Base-by-base conservation (phyloP, 1,140 invertebrate genomes). In the Cylas formicarius region DNA sequence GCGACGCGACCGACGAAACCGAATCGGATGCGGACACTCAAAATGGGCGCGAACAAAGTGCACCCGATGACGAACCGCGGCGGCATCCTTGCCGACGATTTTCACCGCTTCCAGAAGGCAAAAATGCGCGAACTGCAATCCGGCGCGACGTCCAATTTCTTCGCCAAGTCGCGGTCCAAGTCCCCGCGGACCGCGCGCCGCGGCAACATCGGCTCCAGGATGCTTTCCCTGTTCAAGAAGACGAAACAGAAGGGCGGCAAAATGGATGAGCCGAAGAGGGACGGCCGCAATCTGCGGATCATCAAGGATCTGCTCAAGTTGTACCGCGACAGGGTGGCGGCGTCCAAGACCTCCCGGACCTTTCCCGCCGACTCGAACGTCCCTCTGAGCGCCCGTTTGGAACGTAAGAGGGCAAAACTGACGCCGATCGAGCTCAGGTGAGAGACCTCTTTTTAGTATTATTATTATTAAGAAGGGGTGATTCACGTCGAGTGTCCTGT, bases 381-480 rank as follows among this genome's bases (percentile, higher is more conserved):
- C 3, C 14, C 13, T 2, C 35, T 44, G 13, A 44, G 33, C 5
- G 34, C 38, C 17, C 34, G 32, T 6, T 29, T 53, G 17, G 31
- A 36, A 16, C 36, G 41, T 9, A 40, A 55, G 32, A 52, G 37
- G 14, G 43, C 29, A 14, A 27, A 31, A 16, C 26, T 57, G 23
- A 52, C 52, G 10, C 55, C 55, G 1, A 10, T 50, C 1, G 43
- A 55, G 20, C 33, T 44, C 3, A 16, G 27, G n/a, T n/a, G n/a
- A n/a, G n/a, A n/a, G n/a, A n/a, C n/a, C n/a, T n/a, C n/a, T n/a
- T n/a, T n/a, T n/a, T n/a, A n/a, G n/a, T n/a, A n/a, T n/a, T n/a
- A n/a, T n/a, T n/a, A n/a, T n/a, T n/a, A n/a, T n/a, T n/a, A n/a
- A n/a, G n/a, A n/a, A n/a, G n/a, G n/a, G n/a, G n/a, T n/a, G n/a